Base-by-base conservation (phyloP, 2,797 vertebrate genomes). In the Botia almorhae region DNA sequence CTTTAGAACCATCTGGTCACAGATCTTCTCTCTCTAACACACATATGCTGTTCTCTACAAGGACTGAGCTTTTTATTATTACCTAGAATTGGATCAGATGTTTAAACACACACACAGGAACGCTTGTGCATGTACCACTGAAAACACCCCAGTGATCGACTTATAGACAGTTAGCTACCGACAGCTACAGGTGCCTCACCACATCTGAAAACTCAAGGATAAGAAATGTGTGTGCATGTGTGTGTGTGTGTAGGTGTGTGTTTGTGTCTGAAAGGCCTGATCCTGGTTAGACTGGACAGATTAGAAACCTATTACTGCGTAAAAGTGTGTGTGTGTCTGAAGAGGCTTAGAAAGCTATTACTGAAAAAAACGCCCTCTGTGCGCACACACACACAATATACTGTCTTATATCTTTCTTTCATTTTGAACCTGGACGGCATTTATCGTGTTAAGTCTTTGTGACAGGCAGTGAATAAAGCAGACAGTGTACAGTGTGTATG, bases 231-330 rank as follows among this genome's bases (percentile, higher is more conserved):
- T 51, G 51, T 73, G 65, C 61, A 14, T 71, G 61, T 50, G 53
- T 76, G 46, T 63, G 69, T 73, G 83, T 60, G 75, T 43, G 63
- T 39, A 70, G 61, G 26, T 64, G 43, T 68, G 60, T 82, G n/a
- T n/a, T n/a, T n/a, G n/a, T n/a, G n/a, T n/a, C n/a, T n/a, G n/a
- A n/a, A n/a, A n/a, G 43, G 33, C 46, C 48, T 84, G 73, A 84
- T 82, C 74, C 61, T 69, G 69, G 21, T 82, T 53, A 74, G 55
- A 78, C 70, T 63, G 51, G 33, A 33, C 13, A 53, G 70, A 70
- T 81, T 69, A 78, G 55, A 46, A 17, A 61, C n/a, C n/a, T n/a
- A n/a, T n/a, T n/a, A n/a, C n/a, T n/a, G n/a, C n/a, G n/a, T n/a
- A n/a, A n/a, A n/a, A n/a, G n/a, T n/a, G n/a, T n/a, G n/a, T n/a